These are phyloP conservation scores for Drosophila mauritiana DNA, from an alignment of 1,140 invertebrate genomes.

Conservation along the genomic window DNA sequence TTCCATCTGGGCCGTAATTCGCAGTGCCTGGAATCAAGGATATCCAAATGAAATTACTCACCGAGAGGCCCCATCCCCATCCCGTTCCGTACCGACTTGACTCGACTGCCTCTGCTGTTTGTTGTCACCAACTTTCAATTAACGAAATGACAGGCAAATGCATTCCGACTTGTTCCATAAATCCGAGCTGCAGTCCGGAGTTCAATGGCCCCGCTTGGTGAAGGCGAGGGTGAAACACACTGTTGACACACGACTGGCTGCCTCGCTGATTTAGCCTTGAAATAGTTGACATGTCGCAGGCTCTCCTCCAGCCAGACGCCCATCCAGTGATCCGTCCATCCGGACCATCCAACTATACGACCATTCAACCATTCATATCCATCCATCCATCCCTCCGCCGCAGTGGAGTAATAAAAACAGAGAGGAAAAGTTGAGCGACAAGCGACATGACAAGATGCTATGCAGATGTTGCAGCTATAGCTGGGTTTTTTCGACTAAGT, in stretches of 20 bases:
- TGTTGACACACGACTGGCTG: constrained; percentile 54
- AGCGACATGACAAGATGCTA: constrained; percentile 42
- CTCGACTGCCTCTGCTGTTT: constrained; percentile 24
- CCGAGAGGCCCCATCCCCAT: not conserved
- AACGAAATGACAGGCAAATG: constrained; percentile 55
- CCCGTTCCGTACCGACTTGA: too few species aligned
- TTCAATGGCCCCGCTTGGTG: constrained; percentile 26
- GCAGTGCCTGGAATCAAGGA: constrained; percentile 14
- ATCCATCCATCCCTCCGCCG: constrained; percentile 13
- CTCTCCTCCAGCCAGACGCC: constrained; percentile 10
- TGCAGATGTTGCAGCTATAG: constrained; percentile 28
- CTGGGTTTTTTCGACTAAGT: constrained; percentile 9
- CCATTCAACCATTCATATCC: constrained; percentile 35
- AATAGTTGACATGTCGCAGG: constrained; percentile 60
- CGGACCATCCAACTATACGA: constrained; percentile 17
- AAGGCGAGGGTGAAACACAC: constrained; percentile 25
- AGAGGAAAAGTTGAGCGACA: constrained; percentile 33
- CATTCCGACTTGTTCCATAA: constrained; percentile 42
- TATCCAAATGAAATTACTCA: constrained; percentile 45
- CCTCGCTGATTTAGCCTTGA: constrained; percentile 59
- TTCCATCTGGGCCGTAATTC: constrained; percentile 1
- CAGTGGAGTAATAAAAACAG: constrained; percentile 44
- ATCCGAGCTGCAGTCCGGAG: constrained; percentile 18
- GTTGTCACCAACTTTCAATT: constrained; percentile 57
- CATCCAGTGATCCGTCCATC: constrained; percentile 9